Evolutionary conservation across 2,113 vertebrate genomes (phyloP), one percentile per base, ranked within the genome.

Genomic region (Turnix velox): DNA sequence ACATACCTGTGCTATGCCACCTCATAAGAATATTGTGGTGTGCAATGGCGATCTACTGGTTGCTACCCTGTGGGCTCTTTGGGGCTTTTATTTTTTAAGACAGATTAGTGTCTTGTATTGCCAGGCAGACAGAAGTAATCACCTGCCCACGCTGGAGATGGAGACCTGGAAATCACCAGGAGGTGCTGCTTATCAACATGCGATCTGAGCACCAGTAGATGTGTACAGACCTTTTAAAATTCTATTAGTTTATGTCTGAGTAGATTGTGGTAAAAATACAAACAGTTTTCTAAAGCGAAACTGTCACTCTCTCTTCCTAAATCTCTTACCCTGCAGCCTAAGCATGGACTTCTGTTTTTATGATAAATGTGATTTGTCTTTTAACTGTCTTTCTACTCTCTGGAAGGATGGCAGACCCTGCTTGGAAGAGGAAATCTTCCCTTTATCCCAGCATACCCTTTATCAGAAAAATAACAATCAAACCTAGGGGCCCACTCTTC

Each of bases 181-280:
- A 89, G 74, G 73, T 43, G 31, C 87, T 43, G 31, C 87, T 96
- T 94, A 93, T 94, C 94, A 89, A 28, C 78, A 76, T 83, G 75
- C 30, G 5, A 95, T 92, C 89, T 83, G 89, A 95, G 67, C 78
- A 58, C 58, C 0, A 3, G 33, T 59, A 68, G 91, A 94, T 69
- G 87, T 18, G 71, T 92, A 86, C 61, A 90, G 91, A 83, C 87
- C 84, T 87, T 91, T 96, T 92, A 92, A 94, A 95, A 95, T 96
- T 96, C 85, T 94, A 80, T 95, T 90, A 94, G 84, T 84, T 79
- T 87, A 59, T 80, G 80, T 93, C 93, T 84, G 89, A 93, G 94
- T 67, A 93, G 89, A 71, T 84, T 90, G 89, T 0, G 0, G 84
- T 57, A 59, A 74, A 92, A 93, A 92, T 37, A 91, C 68, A 85